A percentile compares a stretch with the other conserved stretches of the same genome.
These are phyloP conservation scores for Oasisia sp. DNA, from an alignment of 2,888 invertebrate species.

Conservation along the genomic window DNA sequence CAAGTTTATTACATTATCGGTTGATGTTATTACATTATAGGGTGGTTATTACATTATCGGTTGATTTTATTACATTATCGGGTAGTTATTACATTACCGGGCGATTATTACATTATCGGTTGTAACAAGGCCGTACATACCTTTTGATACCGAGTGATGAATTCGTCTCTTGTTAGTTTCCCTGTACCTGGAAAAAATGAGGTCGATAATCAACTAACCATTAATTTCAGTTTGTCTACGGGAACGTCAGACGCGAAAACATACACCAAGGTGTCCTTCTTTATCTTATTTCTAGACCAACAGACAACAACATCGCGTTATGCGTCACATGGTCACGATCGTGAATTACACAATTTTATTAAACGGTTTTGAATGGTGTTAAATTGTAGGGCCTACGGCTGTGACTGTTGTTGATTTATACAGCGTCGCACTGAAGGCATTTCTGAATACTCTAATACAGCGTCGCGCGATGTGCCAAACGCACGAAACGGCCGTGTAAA, in stretches of 20 bases:
- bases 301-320: background rate
- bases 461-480: background rate
- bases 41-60: too few species aligned
- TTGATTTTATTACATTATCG: too few species aligned
- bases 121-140: too few species aligned
- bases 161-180: constrained; percentile 8
- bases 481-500: background rate
- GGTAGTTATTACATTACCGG: too few species aligned
- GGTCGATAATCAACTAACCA: background rate
- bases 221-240: background rate
- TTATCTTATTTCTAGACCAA: background rate
- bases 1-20: too few species aligned
- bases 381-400: background rate
- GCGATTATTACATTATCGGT: too few species aligned
- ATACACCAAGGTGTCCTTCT: background rate
- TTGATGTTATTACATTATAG: too few species aligned
- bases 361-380: background rate
- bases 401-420: background rate
- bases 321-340: background rate
- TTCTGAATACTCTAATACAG: background rate
- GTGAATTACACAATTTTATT: background rate
- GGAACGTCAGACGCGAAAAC: background rate
- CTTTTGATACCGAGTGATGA: background rate
- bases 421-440: background rate
- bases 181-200: background rate